These are phyloP conservation scores for Nysson spinosus DNA, from an alignment of 2,888 invertebrate genomes.

Conservation along the genomic window DNA sequence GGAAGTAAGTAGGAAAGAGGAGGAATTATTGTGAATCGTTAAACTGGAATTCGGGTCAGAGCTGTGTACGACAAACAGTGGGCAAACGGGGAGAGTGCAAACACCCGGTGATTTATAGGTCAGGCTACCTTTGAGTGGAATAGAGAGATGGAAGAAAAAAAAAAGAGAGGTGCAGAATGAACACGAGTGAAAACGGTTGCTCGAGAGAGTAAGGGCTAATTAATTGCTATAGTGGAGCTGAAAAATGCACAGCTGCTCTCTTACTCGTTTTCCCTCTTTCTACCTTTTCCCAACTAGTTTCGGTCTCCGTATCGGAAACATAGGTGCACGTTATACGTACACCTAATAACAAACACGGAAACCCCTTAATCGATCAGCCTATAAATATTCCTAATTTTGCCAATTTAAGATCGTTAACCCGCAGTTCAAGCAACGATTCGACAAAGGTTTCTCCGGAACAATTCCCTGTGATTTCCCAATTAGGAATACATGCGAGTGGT, in stretches of 20 bases:
- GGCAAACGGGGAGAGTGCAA: constrained; percentile 45
- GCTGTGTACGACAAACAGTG: constrained; percentile 51
- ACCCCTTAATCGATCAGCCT: constrained; percentile 32
- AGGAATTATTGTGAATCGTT: constrained; percentile 30
- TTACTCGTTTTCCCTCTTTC: constrained; percentile 19
- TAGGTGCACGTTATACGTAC: constrained; percentile 25
- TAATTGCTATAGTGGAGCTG: constrained; percentile 56
- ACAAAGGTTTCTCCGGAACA: constrained; percentile 20
- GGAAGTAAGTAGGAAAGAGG: constrained; percentile 4
- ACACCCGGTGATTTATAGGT: constrained; percentile 65
- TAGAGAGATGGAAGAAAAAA: constrained; percentile 17
- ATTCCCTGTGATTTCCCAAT: no score
- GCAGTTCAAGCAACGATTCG: neutral
- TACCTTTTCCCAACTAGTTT: constrained; percentile 2
- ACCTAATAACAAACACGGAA: constrained; percentile 34
- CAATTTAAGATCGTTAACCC: constrained; percentile 7
- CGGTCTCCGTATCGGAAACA: constrained; percentile 23
- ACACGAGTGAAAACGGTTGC: constrained; percentile 18
- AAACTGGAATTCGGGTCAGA: constrained; percentile 55
- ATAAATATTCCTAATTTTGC: constrained; percentile 17
- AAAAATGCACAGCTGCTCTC: constrained; percentile 55
- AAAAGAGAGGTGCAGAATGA: constrained; percentile 11
- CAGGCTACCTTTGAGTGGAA: constrained; percentile 44
- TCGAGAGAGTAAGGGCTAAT: constrained; percentile 52
- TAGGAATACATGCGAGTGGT: no score